Evolutionary conservation across 2,888 invertebrate species (phyloP), one percentile per base, ranked within the genome.

Genomic region (Drosophila putrida): DNA sequence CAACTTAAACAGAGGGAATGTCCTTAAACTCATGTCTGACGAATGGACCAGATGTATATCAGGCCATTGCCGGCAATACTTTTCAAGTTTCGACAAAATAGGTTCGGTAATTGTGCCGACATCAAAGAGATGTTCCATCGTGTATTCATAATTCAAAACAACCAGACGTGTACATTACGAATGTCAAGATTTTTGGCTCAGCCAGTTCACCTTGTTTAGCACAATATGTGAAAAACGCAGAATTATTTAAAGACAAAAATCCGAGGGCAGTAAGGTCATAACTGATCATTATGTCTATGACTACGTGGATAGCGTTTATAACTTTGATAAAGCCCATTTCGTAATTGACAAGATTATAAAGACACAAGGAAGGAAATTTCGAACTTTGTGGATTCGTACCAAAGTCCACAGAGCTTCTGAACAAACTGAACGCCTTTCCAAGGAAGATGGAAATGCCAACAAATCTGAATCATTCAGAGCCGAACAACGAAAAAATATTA

Each of bases 61-160:
- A 31, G 6, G 9, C 31, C 47, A 31, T 13, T 31, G n/a, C 28
- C 31, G 11, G n/a, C 46, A 2, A n/a, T 46, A 13, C 13, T 31
- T 4, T 31, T 27, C 4, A 27, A 44, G 5, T 44, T 44, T 25
- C 27, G 44, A 4, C 31, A 49, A 49, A 10, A 10, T 8, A 13
- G 10, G 4, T 33, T 49, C 10, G 20, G 46, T n/a, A 46, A 31
- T n/a, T 46, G 31, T 20, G 20, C 20, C 20, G 47, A 47, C 2
- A 47, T 47, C 13, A 47, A 33, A 10, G 15, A 47, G 15, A 33
- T 33, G 47, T 49, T 49, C n/a, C 35, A 49, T 6, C 49, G 20
- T 20, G 20, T 20, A 2, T 20, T 20, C 20, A 20, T 20, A 20
- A 20, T 20, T 20, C 2, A 1, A 20, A 20, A 20, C 20, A 1